These are phyloP conservation scores for Tetranychus piercei DNA, from an alignment of 2,888 invertebrate species.

Conservation along the genomic window DNA sequence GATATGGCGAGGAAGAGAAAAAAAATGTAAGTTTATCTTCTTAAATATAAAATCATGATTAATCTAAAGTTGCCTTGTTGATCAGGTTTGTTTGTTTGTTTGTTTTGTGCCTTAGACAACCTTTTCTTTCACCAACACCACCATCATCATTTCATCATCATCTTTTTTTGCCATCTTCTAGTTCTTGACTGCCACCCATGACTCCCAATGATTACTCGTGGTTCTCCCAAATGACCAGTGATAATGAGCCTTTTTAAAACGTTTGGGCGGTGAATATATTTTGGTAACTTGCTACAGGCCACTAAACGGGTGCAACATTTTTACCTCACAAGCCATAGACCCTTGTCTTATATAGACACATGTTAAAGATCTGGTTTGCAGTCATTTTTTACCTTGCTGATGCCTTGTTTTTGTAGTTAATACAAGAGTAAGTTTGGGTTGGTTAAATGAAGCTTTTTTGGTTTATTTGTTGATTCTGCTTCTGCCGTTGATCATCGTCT, in stretches of 20 bases:
- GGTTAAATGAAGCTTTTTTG: not conserved
- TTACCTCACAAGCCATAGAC: not conserved
- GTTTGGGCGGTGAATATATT: not conserved
- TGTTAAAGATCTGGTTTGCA: not conserved
- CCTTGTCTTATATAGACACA: not conserved
- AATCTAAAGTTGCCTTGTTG: not conserved
- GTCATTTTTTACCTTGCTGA: not conserved
- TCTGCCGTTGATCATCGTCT: not conserved
- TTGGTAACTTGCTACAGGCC: not conserved
- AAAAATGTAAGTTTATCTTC: not conserved
- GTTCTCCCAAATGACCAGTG: not conserved
- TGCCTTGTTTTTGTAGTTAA: too few species aligned
- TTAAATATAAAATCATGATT: not conserved
- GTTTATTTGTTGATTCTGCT: not conserved
- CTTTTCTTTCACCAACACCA: not conserved
- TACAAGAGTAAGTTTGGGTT: not conserved
- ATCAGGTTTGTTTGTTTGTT: not conserved
- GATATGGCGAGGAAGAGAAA: too few species aligned
- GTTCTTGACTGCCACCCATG: not conserved
- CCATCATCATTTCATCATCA: not conserved
- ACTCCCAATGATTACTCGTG: not conserved
- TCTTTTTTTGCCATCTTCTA: not conserved
- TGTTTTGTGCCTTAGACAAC: not conserved
- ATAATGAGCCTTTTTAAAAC: not conserved
- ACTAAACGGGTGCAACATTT: not conserved